Evolutionary conservation across 2,888 invertebrate species (phyloP).

Genomic region (Aethes cnicana): DNA sequence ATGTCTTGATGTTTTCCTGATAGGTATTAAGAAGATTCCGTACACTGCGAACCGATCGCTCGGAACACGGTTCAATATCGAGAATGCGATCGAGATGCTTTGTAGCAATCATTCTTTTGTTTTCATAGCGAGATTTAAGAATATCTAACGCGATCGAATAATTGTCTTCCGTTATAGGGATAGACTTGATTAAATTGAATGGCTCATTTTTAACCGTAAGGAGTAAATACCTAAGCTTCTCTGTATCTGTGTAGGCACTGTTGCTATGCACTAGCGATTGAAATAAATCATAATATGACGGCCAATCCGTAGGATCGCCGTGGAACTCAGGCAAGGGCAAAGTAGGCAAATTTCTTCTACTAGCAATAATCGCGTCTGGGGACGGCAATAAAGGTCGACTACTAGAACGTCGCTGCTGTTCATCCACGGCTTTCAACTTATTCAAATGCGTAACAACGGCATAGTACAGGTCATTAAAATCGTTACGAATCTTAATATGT

Average conservation of each 20-base stretch:
- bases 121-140: too few relatives aligned
- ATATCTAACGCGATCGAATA: too few relatives aligned
- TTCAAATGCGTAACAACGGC: neutral
- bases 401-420: neutral
- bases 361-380: too few relatives aligned
- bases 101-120: too few relatives aligned
- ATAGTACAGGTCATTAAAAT: too few relatives aligned
- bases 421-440: neutral
- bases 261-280: neutral
- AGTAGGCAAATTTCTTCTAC: neutral
- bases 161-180: conserved; percentile 2
- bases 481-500: neutral
- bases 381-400: too few relatives aligned
- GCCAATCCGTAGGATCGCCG: conserved; percentile 1
- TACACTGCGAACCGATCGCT: too few relatives aligned
- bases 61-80: too few relatives aligned
- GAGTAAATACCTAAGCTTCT: too few relatives aligned
- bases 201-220: too few relatives aligned
- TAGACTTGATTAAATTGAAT: neutral
- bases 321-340: neutral
- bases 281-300: conserved; percentile 1
- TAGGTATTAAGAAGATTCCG: neutral
- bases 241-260: neutral
- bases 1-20: neutral
- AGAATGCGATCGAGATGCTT: too few relatives aligned